phyloP scores from a whole-genome alignment of 2,888 invertebrate genomes.

The Tetanocera ferruginea region DNA sequence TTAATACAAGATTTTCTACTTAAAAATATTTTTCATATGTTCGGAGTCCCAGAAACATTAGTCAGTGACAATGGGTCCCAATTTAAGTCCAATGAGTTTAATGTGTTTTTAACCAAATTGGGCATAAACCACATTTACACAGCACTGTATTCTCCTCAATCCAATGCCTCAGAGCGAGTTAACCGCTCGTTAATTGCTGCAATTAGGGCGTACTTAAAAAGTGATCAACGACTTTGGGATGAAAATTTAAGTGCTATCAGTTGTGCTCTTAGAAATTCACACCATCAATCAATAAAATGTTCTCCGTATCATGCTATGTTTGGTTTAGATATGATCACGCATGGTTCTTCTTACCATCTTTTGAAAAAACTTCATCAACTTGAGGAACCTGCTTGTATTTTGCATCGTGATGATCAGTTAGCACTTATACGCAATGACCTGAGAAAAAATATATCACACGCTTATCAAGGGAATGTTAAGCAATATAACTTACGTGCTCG shows the following conservation, averaged over 20 bases:
- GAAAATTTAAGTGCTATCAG: not conserved
- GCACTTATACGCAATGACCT: not conserved
- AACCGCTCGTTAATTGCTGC: slow-evolving; percentile 42
- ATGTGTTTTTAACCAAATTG: slow-evolving; percentile 23
- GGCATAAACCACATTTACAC: slow-evolving; percentile 32
- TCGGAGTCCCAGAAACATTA: not conserved
- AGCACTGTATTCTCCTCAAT: not conserved
- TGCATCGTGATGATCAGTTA: not conserved
- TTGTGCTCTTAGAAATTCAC: slow-evolving; percentile 6
- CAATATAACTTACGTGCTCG: not conserved
- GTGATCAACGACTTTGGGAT: slow-evolving; percentile 40
- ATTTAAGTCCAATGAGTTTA: not conserved
- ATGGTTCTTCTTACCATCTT: not conserved
- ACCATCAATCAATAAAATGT: not conserved
- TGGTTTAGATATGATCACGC: slow-evolving; percentile 3
- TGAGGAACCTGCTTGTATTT: not conserved
- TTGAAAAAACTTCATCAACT: not conserved
- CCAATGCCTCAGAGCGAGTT: slow-evolving; percentile 34
- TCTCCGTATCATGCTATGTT: not conserved
- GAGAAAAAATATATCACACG: not conserved
- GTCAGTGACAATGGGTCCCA: not conserved
- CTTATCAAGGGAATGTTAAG: not conserved
- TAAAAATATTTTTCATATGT: not conserved
- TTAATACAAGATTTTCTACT: not conserved
- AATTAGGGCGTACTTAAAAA: slow-evolving; percentile 39